Conservation (phyloP, 2,797 vertebrate species). For the Cottoperca gobio region DNA sequence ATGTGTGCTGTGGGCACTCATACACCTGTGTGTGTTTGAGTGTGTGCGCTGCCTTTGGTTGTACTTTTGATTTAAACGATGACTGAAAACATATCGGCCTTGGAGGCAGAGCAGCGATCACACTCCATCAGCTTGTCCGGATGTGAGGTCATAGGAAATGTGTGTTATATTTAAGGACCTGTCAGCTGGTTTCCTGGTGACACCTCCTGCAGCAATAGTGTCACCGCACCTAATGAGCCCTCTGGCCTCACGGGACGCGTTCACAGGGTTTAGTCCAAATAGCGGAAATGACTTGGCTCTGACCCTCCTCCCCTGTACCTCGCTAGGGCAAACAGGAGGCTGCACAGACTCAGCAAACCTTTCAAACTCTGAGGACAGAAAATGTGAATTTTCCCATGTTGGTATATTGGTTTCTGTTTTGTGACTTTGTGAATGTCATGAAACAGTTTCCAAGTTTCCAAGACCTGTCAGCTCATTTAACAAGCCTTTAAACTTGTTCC, state of each 20-base stretch:
- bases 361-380: conserved; percentile 26
- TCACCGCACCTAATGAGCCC: conserved; percentile 75
- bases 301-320: conserved; percentile 53
- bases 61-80: conserved; percentile 30
- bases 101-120: conserved; percentile 38
- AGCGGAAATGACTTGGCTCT: conserved; percentile 70
- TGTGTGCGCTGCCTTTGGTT: conserved; percentile 10
- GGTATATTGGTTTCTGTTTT: conserved; percentile 26
- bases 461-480: conserved; percentile 17
- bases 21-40: not conserved
- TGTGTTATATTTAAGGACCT: conserved; percentile 67
- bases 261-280: conserved; percentile 69
- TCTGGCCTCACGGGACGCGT: conserved; percentile 59
- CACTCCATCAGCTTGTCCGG: conserved; percentile 44
- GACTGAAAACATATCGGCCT: conserved; percentile 52
- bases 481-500: not conserved
- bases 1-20: not conserved
- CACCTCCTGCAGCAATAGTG: conserved; percentile 63
- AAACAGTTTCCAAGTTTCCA: conserved; percentile 17
- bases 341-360: conserved; percentile 54
- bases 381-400: conserved; percentile 28
- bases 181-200: conserved; percentile 72
- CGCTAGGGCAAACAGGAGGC: conserved; percentile 55
- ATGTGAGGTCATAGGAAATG: conserved; percentile 67
- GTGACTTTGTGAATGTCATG: conserved; percentile 37